Evolutionary conservation across 1,140 invertebrate genomes (phyloP).

Genomic region (Leptinotarsa texana): DNA sequence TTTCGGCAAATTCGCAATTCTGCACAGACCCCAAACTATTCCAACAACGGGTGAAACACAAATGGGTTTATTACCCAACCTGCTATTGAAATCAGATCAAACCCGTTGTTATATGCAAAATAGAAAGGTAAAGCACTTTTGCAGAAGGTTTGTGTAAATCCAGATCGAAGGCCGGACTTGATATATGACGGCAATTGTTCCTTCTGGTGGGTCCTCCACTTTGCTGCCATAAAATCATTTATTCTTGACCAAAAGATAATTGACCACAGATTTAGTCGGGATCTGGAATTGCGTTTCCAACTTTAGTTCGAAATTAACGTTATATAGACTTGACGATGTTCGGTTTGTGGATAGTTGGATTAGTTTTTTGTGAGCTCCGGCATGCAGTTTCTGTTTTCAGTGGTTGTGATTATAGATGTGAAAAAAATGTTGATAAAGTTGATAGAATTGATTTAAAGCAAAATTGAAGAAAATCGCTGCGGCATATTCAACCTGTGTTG

Average conservation of each 20-base stretch:
- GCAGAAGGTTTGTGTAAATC: constrained; percentile 28
- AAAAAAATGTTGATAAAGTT: no score
- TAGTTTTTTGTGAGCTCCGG: background rate
- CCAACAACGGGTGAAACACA: constrained; percentile 11
- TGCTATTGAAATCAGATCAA: constrained; percentile 25
- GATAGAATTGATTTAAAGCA: no score
- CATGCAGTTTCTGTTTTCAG: background rate
- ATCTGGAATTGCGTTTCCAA: constrained; percentile 42
- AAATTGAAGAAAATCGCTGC: no score
- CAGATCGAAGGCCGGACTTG: constrained; percentile 33
- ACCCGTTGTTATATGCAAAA: constrained; percentile 23
- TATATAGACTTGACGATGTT: constrained; percentile 9
- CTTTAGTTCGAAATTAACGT: constrained; percentile 43
- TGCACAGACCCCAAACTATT: constrained; percentile 4
- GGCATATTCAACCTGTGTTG: no score
- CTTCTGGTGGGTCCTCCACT: constrained; percentile 47
- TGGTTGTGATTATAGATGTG: no score
- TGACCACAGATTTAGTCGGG: constrained; percentile 51
- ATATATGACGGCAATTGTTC: constrained; percentile 51
- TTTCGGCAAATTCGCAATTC: background rate
- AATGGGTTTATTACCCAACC: constrained; percentile 23
- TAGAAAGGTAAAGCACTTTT: constrained; percentile 29
- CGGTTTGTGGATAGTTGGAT: background rate
- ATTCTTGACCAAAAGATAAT: constrained; percentile 53
- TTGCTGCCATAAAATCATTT: constrained; percentile 52